Conservation (phyloP, 2,797 vertebrate species). For the Eptatretus atami region DNA sequence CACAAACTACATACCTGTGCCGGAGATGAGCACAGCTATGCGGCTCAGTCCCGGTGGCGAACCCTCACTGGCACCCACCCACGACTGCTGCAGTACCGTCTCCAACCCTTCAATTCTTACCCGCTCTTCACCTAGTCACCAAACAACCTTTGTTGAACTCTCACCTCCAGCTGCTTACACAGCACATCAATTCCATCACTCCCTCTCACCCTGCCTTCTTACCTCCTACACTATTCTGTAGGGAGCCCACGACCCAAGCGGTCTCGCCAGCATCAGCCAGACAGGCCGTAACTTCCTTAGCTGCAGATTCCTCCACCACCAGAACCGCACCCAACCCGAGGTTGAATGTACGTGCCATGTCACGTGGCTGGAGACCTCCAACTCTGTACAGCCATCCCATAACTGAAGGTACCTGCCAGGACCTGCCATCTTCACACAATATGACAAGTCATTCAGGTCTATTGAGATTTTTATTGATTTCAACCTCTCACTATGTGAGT, state of each 20-base stretch:
- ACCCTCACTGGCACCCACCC: neutral
- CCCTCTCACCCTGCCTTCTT: too few species aligned
- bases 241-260: slow-evolving; percentile 44
- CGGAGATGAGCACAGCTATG: slow-evolving; percentile 72
- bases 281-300: slow-evolving; percentile 26
- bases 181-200: too few species aligned
- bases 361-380: slow-evolving; percentile 41
- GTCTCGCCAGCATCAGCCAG: slow-evolving; percentile 19
- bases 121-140: neutral
- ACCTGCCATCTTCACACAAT: slow-evolving; percentile 27
- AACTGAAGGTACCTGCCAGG: slow-evolving; percentile 42
- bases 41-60: slow-evolving; percentile 12
- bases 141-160: too few species aligned
- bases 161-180: too few species aligned
- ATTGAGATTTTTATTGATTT: too few species aligned
- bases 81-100: neutral
- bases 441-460: too few species aligned
- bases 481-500: too few species aligned
- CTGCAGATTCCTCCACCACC: slow-evolving; percentile 26
- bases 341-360: slow-evolving; percentile 72
- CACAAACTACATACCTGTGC: slow-evolving; percentile 30
- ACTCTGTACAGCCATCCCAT: slow-evolving; percentile 59
- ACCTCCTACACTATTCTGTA: too few species aligned
- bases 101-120: neutral
- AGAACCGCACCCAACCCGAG: slow-evolving; percentile 53